These are phyloP conservation scores for Limnephilus auricula DNA, from an alignment of 2,888 invertebrate species.

Conservation along the genomic window DNA sequence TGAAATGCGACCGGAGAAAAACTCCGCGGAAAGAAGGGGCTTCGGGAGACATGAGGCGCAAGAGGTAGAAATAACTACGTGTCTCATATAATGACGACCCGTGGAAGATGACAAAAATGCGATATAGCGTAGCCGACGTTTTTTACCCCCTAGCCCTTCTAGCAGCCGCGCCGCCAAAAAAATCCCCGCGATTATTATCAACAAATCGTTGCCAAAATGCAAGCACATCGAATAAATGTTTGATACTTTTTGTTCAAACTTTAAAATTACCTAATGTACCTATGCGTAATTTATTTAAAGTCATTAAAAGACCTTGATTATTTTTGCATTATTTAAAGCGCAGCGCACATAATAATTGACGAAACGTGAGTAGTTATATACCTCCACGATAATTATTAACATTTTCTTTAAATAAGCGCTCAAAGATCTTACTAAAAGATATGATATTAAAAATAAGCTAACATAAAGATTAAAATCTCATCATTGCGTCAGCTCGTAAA, in stretches of 20 bases:
- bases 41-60: conserved; percentile 23
- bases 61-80: conserved; percentile 61
- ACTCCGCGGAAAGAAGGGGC: conserved; percentile 33
- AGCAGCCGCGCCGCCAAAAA: conserved; percentile 36
- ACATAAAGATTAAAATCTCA: neutral
- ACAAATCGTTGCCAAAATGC: conserved; percentile 53
- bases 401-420: neutral
- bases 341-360: neutral
- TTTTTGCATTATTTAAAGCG: neutral
- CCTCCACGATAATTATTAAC: neutral
- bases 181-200: conserved; percentile 49
- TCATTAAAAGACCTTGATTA: too few relatives aligned
- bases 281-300: too few relatives aligned
- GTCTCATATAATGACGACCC: conserved; percentile 74
- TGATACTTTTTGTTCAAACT: neutral
- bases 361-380: neutral
- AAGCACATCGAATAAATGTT: neutral
- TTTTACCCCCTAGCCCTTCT: conserved; percentile 45
- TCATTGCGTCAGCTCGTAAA: neutral
- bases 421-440: neutral
- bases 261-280: too few relatives aligned
- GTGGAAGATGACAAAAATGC: conserved; percentile 79
- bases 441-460: neutral
- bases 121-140: conserved; percentile 71
- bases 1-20: conserved; percentile 45